Conservation (phyloP, 2,113 vertebrate species). For the Bucco capensis region DNA sequence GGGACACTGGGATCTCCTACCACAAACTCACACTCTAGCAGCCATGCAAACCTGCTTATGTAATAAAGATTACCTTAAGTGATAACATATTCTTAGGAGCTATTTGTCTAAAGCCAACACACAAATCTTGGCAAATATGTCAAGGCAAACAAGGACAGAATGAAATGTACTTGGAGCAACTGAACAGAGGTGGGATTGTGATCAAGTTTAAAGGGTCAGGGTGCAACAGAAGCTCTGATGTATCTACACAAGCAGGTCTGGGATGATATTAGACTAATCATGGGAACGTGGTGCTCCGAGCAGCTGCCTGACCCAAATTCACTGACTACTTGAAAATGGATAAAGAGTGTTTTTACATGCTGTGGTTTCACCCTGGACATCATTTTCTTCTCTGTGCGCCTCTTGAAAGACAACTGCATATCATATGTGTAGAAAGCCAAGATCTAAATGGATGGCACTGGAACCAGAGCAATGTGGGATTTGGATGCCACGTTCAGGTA, state of each 20-base stretch:
- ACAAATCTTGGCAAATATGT: background rate
- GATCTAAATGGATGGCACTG: background rate
- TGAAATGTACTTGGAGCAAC: background rate
- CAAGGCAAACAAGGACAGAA: background rate
- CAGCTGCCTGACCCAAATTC: background rate
- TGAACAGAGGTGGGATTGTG: background rate
- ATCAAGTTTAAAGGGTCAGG: background rate
- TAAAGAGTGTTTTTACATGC: background rate
- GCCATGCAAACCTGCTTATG: background rate
- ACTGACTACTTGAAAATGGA: background rate
- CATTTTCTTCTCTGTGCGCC: background rate
- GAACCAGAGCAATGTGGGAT: background rate
- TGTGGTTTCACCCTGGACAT: background rate
- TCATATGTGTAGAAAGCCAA: background rate
- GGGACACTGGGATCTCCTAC: background rate
- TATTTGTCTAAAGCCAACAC: constrained; percentile 2
- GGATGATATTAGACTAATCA: background rate
- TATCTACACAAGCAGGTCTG: background rate
- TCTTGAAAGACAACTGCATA: background rate
- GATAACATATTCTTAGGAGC: background rate
- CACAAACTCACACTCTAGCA: background rate
- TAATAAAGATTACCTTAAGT: background rate
- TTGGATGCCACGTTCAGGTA: background rate
- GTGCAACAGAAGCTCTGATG: background rate
- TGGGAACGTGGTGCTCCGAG: background rate